These are phyloP conservation scores for Furcula furcula DNA, from an alignment of 2,888 invertebrate species.

Conservation along the genomic window DNA sequence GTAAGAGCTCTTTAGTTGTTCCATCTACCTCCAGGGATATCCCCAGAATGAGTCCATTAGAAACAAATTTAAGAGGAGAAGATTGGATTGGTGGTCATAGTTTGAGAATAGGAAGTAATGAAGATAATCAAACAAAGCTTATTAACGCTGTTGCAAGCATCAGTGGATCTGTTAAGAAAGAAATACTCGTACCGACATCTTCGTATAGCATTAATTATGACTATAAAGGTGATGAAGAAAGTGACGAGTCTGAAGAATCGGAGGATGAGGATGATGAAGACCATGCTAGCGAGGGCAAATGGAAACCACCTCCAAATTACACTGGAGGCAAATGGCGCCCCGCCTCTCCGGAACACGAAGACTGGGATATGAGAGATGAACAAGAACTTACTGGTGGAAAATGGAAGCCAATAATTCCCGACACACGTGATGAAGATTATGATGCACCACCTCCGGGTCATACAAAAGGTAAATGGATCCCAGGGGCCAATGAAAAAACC, in stretches of 20 bases:
- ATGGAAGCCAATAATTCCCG: conserved; percentile 80
- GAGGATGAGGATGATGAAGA: conserved; percentile 82
- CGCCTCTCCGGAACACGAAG: conserved; percentile 72
- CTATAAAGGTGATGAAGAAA: conserved; percentile 69
- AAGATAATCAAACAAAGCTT: conserved; percentile 82
- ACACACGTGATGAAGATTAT: conserved; percentile 70
- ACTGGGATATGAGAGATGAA: conserved; percentile 78
- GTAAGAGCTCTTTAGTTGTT: conserved; percentile 48
- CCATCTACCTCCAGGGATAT: conserved; percentile 60
- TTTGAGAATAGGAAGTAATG: conserved; percentile 76
- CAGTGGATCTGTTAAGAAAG: conserved; percentile 80
- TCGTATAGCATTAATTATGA: conserved; percentile 63
- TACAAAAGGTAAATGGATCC: conserved; percentile 92
- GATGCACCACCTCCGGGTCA: conserved; percentile 85
- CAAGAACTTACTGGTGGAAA: conserved; percentile 83
- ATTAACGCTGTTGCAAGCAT: conserved; percentile 85
- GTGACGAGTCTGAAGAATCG: conserved; percentile 81
- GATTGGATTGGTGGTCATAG: conserved; percentile 84
- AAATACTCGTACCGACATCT: conserved; percentile 60
- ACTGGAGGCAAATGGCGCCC: conserved; percentile 76
- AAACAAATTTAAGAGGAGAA: conserved; percentile 74
- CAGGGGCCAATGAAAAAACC: conserved; percentile 81
- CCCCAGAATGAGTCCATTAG: conserved; percentile 65
- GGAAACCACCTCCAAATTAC: conserved; percentile 84
- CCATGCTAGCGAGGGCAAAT: conserved; percentile 84